A percentile compares a stretch with the other conserved stretches of the same genome.
Evolutionary conservation across 2,888 invertebrate species (phyloP).

Genomic region (Nebria salina): DNA sequence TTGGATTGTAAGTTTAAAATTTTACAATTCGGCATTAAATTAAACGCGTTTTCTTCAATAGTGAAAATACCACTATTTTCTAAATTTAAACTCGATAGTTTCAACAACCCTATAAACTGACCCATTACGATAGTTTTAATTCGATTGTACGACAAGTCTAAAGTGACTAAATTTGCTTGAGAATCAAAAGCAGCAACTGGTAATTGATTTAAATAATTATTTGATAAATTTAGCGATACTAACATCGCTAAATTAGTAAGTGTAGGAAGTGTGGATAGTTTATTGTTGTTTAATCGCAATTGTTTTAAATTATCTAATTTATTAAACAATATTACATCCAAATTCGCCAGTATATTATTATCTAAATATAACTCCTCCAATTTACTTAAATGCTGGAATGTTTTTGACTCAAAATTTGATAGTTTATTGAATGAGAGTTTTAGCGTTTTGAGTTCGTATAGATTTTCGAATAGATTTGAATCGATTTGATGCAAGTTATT

Average conservation of each 20-base stretch:
- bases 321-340: not conserved
- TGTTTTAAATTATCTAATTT: too few species aligned
- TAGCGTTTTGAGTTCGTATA: conserved; percentile 14
- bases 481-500: conserved; percentile 26
- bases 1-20: conserved; percentile 25
- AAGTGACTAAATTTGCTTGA: conserved; percentile 20
- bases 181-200: conserved; percentile 17
- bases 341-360: conserved; percentile 16
- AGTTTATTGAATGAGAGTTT: conserved; percentile 29
- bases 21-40: conserved; percentile 26
- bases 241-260: conserved; percentile 14
- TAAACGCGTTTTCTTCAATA: conserved; percentile 26
- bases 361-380: conserved; percentile 24
- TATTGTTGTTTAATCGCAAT: too few species aligned
- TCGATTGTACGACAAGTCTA: conserved; percentile 35
- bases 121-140: conserved; percentile 21
- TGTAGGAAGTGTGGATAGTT: not conserved
- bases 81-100: conserved; percentile 28
- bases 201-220: conserved; percentile 23
- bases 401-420: not conserved
- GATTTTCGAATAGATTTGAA: conserved; percentile 26
- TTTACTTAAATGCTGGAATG: conserved; percentile 21
- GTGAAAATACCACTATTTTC: conserved; percentile 29
- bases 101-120: conserved; percentile 18
- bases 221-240: conserved; percentile 25